These are phyloP conservation scores for Aspidoscelis tigris DNA, from an alignment of 2,113 vertebrate species.

Conservation along the genomic window DNA sequence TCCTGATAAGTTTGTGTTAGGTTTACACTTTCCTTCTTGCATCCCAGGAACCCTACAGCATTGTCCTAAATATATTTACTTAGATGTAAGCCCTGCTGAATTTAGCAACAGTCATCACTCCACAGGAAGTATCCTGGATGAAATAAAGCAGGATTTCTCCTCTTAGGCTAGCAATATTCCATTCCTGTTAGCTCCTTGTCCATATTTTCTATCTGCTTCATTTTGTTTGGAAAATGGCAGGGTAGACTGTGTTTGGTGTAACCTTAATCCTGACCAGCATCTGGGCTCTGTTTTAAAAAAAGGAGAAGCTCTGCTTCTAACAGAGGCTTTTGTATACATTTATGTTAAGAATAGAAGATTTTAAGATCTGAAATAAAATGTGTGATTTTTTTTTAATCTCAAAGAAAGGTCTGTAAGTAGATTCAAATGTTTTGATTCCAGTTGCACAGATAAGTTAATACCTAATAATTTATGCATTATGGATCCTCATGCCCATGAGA, in stretches of 20 bases:
- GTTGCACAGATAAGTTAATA: not conserved
- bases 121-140: conserved; percentile 16
- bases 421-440: conserved; percentile 19
- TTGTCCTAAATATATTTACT: not conserved
- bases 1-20: not conserved
- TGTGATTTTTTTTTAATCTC: not conserved
- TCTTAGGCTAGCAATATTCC: conserved; percentile 48
- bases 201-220: conserved; percentile 74
- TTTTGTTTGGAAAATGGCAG: conserved; percentile 77
- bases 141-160: conserved; percentile 55
- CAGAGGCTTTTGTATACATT: conserved; percentile 54
- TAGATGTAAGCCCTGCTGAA: not conserved
- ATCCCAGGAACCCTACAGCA: conserved; percentile 24
- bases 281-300: conserved; percentile 65
- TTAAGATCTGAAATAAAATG: conserved; percentile 30
- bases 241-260: conserved; percentile 76
- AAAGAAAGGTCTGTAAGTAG: not conserved
- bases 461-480: conserved; percentile 13
- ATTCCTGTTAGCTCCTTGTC: conserved; percentile 65
- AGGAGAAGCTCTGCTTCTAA: conserved; percentile 37
- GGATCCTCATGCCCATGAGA: not conserved
- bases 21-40: conserved; percentile 23
- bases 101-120: not conserved
- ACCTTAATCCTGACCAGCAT: conserved; percentile 74
- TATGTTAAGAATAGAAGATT: conserved; percentile 3